Conservation (phyloP, 2,113 vertebrate genomes). For the Scophthalmus maximus region DNA sequence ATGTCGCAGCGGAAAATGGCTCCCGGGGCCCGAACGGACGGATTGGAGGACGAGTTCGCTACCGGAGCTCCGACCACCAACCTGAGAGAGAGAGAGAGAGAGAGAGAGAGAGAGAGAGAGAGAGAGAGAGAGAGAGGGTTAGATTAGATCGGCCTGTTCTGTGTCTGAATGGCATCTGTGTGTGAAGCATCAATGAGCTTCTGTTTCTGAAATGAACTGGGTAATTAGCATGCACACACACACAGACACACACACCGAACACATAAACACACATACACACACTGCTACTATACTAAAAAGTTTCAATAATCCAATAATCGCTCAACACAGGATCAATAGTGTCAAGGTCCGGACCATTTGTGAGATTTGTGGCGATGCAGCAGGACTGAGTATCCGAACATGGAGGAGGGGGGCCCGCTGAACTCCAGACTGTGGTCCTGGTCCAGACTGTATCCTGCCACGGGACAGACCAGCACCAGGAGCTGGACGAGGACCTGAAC, state of each 20-base stretch:
- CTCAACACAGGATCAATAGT: conserved; percentile 3
- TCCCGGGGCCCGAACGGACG: conserved; percentile 83
- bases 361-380: conserved; percentile 84
- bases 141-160: conserved; percentile 33
- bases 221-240: conserved; percentile 59
- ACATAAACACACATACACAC: conserved; percentile 6
- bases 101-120: conserved; percentile 20
- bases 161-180: conserved; percentile 63
- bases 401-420: conserved; percentile 79
- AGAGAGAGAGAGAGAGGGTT: conserved; percentile 2
- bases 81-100: conserved; percentile 76
- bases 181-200: conserved; percentile 61
- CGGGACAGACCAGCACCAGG: conserved; percentile 44
- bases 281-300: too few species aligned
- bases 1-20: conserved; percentile 87
- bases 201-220: conserved; percentile 38
- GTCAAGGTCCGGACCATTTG: conserved; percentile 83
- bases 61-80: conserved; percentile 90
- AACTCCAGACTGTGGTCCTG: conserved; percentile 83
- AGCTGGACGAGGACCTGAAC: conserved; percentile 26
- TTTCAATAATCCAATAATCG: too few species aligned
- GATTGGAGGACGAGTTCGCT: conserved; percentile 78
- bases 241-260: conserved; percentile 23
- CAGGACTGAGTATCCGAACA: conserved; percentile 93
- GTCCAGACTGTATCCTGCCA: conserved; percentile 88